Conservation (phyloP, 2,113 vertebrate genomes). For the Phrynocephalus versicolor region DNA sequence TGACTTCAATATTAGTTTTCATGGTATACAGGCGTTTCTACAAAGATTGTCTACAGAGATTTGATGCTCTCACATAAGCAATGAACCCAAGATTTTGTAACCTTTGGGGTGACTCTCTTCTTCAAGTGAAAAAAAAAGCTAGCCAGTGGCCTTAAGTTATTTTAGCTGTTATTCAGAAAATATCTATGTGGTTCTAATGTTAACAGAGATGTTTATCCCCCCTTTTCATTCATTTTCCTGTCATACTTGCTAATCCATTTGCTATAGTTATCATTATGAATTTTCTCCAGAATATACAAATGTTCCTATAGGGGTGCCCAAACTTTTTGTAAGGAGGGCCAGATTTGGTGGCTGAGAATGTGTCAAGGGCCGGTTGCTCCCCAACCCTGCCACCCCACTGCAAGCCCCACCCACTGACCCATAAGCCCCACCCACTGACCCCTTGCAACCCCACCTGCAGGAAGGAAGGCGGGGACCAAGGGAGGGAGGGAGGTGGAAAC, state of each 20-base stretch:
- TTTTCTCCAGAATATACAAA: no score
- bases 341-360: no score
- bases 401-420: no score
- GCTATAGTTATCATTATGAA: no score
- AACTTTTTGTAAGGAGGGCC: no score
- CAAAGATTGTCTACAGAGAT: background rate
- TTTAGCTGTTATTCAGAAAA: background rate
- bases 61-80: background rate
- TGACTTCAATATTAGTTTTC: background rate
- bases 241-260: background rate
- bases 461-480: no score
- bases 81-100: background rate
- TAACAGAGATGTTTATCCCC: background rate
- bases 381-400: no score
- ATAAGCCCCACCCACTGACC: no score
- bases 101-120: background rate
- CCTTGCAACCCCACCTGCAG: no score
- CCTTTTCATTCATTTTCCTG: background rate
- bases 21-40: background rate
- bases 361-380: no score
- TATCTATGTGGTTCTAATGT: background rate
- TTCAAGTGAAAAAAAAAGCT: background rate
- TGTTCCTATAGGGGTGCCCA: no score
- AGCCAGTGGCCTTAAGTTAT: background rate
- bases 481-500: no score